A percentile compares a stretch with the other conserved stretches of the same genome.
Evolutionary conservation across 1,140 invertebrate species (phyloP).

Genomic region (Vanessa atalanta): DNA sequence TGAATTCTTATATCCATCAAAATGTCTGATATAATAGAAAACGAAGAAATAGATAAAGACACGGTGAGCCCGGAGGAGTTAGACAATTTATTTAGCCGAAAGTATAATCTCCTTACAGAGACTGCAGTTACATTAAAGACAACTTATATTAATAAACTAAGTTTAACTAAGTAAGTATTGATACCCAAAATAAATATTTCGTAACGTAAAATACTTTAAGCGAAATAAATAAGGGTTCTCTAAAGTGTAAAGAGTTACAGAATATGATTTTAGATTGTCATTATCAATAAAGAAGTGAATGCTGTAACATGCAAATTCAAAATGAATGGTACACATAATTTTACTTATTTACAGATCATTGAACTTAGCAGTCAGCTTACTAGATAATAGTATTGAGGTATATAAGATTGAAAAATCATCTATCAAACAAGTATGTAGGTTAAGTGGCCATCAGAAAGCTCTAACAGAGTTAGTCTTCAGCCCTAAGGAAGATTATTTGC

Average conservation of each 20-base stretch:
- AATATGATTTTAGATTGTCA: too few relatives aligned
- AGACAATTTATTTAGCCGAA: slow-evolving; percentile 61
- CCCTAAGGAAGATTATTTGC: slow-evolving; percentile 81
- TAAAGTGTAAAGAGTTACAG: too few relatives aligned
- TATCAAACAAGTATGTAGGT: slow-evolving; percentile 57
- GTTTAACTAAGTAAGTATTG: slow-evolving; percentile 58
- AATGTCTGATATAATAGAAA: slow-evolving; percentile 67
- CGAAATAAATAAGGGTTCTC: too few relatives aligned
- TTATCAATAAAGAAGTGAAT: neutral
- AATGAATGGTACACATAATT: neutral
- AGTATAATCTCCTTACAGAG: slow-evolving; percentile 63
- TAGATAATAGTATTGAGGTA: slow-evolving; percentile 66
- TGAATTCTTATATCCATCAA: neutral
- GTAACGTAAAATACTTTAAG: too few relatives aligned
- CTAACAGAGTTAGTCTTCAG: slow-evolving; percentile 84
- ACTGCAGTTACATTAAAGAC: slow-evolving; percentile 59
- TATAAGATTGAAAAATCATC: slow-evolving; percentile 63
- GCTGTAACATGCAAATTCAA: neutral
- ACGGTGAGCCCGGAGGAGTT: slow-evolving; percentile 55
- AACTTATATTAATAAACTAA: slow-evolving; percentile 67
- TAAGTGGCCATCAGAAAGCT: slow-evolving; percentile 71
- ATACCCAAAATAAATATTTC: neutral
- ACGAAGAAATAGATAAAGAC: slow-evolving; percentile 62
- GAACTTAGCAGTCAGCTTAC: slow-evolving; percentile 60
- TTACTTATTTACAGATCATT: slow-evolving; percentile 50